Evolutionary conservation across 2,888 invertebrate genomes (phyloP).

Genomic region (Papilio gigon): DNA sequence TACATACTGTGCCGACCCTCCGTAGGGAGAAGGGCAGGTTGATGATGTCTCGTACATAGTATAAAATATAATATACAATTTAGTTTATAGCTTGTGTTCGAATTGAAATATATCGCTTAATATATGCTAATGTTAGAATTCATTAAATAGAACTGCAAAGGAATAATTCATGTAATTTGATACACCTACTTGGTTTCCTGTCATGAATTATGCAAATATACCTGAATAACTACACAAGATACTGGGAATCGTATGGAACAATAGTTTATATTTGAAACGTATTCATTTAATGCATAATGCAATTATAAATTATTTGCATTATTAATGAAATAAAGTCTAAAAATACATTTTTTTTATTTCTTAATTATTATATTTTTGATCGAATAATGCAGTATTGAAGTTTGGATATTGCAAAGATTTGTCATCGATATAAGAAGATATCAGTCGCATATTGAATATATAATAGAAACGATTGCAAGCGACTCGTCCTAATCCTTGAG

Average conservation of each 20-base stretch:
- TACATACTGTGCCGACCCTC: too few species aligned
- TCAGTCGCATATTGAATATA: not conserved
- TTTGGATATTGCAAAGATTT: not conserved
- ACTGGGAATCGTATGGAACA: not conserved
- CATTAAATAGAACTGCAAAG: not conserved
- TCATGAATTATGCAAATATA: constrained; percentile 1
- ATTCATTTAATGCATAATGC: not conserved
- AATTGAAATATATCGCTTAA: not conserved
- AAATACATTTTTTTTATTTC: too few species aligned
- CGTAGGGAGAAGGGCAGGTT: too few species aligned
- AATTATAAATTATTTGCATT: too few species aligned
- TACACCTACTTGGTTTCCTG: constrained; percentile 2
- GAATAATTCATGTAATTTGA: constrained; percentile 19
- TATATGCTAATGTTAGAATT: constrained; percentile 4
- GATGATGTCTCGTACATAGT: too few species aligned
- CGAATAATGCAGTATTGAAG: too few species aligned
- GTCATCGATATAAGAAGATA: not conserved
- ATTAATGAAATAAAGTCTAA: too few species aligned
- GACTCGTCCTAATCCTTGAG: not conserved
- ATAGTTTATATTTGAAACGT: not conserved
- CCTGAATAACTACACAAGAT: constrained; percentile 6
- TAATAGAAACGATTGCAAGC: not conserved
- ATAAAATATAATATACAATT: not conserved
- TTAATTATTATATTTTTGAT: too few species aligned
- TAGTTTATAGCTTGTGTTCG: not conserved